phyloP scores from a whole-genome alignment of 2,888 invertebrate genomes.

The Lasius platythorax region DNA sequence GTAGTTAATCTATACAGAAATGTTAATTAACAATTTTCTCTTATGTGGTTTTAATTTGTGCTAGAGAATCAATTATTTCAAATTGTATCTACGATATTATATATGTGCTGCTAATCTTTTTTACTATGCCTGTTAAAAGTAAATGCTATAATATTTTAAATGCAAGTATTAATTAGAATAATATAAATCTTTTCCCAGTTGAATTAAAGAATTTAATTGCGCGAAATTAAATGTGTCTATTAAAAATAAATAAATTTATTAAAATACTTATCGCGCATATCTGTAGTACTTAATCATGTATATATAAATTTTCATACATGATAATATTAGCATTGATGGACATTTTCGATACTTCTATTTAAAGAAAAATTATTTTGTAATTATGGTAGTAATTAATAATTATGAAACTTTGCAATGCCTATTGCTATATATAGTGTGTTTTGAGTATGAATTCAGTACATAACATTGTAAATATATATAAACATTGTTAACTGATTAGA shows the following conservation, averaged over 20 bases:
- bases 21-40: conserved; percentile 54
- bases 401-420: background rate
- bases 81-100: background rate
- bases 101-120: background rate
- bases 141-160: background rate
- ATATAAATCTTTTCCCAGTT: background rate
- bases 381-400: conserved; percentile 16
- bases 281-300: background rate
- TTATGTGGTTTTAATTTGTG: background rate
- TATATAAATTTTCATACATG: background rate
- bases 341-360: background rate
- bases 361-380: conserved; percentile 8
- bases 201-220: background rate
- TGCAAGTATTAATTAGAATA: background rate
- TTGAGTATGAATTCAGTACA: background rate
- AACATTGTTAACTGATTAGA: background rate
- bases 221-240: background rate
- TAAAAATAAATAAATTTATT: background rate
- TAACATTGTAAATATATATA: conserved; percentile 1
- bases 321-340: background rate
- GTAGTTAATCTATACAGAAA: background rate
- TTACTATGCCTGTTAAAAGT: background rate
- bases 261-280: background rate
- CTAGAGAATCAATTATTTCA: background rate
- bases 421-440: background rate